phyloP scores from a whole-genome alignment of 2,113 vertebrate species.

The Candoia aspera region DNA sequence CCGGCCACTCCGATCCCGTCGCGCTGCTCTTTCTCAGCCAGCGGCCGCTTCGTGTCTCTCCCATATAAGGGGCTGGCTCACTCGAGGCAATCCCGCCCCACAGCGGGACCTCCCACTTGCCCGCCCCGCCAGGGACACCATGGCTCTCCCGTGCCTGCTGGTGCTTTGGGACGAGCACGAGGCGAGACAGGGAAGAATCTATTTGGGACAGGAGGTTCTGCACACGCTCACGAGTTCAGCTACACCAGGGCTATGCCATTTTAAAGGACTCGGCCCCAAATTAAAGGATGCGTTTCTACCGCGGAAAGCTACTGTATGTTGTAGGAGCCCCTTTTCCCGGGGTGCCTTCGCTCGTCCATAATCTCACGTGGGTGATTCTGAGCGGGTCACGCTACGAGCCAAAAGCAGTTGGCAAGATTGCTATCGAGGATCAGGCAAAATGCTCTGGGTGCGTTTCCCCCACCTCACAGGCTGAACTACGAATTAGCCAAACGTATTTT shows the following conservation, averaged over 20 bases:
- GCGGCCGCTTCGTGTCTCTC: background rate
- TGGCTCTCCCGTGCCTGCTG: too few relatives aligned
- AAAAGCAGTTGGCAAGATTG: background rate
- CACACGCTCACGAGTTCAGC: background rate
- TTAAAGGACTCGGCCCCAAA: background rate
- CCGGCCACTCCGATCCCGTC: background rate
- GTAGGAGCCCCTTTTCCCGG: background rate
- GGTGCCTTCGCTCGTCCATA: background rate
- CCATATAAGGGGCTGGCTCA: fast-evolving
- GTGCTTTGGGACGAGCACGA: fast-evolving
- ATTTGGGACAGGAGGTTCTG: background rate
- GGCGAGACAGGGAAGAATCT: too few relatives aligned
- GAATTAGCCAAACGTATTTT: background rate
- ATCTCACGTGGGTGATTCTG: background rate
- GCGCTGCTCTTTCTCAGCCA: background rate
- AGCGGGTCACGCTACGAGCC: background rate
- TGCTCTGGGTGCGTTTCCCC: background rate
- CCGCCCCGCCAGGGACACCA: background rate
- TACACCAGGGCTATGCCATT: background rate
- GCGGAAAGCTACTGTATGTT: background rate
- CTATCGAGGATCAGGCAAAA: background rate
- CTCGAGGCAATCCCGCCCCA: background rate
- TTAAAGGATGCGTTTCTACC: background rate
- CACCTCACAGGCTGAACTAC: background rate
- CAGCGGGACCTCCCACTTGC: background rate